Evolutionary conservation across 30 jellyfish, hydroid and myxozoan genomes (phyloP), one percentile per base, ranked within the genome.

Genomic region (Nemopilema nomurai): DNA sequence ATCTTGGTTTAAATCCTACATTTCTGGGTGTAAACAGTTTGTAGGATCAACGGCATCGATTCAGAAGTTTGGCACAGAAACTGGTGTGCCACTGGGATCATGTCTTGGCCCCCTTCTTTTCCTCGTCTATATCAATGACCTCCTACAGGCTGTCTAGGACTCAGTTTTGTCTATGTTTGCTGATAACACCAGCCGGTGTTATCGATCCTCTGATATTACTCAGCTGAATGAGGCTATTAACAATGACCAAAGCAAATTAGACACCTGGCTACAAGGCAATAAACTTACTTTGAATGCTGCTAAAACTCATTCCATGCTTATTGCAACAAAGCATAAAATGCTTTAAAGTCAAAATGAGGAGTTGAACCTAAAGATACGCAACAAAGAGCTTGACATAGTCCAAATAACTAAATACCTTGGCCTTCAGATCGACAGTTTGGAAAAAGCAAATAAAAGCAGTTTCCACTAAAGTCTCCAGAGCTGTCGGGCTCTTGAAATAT

Each of bases 31-130:
- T 13, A 28, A 70, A 70, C 65, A 70, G 27, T 70, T 18, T 77
- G 31, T 49, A 22, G 76, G 74, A 66, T 51, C 27, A 27, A 41
- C 24, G 87, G 87, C 33, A 25, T 76, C 50, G 71, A 17, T 33
- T 21, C 27, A 29, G 18, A 50, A 76, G 19, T 51, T 26, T 41
- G 29, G 52, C 22, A 20, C 25, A 8, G 68, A 20, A 18, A 53
- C 52, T 52, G 75, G 51, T 1, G 49, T 76, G 18, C 74, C 86
- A 16, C 74, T 49, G 33, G 75, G 86, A n/a, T 51, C 86, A 18
- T 76, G 86, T 0, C 86, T 76, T 51, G 86, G 86, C 16, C 69
- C 31, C 19, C 86, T 76, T 76, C 68, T 76, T 16, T 76, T 76
- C 75, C n/a, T n/a, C n/a, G n/a, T n/a, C n/a, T n/a, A n/a, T n/a